phyloP scores from a whole-genome alignment of 2,797 vertebrate genomes.

The Lacerta viridis region DNA sequence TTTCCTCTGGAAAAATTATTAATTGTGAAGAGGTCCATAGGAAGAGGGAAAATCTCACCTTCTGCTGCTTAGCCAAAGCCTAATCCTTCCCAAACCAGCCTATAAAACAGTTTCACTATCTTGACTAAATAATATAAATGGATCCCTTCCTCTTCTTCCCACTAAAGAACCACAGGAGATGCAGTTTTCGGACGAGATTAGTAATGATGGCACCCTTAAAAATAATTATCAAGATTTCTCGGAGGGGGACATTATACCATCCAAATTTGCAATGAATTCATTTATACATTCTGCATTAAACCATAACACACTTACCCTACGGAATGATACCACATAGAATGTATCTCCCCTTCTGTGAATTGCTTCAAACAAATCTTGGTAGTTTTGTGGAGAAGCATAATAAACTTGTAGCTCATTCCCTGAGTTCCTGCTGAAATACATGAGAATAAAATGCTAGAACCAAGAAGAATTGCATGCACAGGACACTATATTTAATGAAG shows the following conservation, averaged over 20 bases:
- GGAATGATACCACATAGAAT: conserved; percentile 97
- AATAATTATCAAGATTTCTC: not conserved
- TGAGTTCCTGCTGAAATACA: conserved; percentile 80
- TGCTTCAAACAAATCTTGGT: conserved; percentile 93
- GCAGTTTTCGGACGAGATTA: not conserved
- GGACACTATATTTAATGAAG: conserved; percentile 35
- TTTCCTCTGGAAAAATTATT: not conserved
- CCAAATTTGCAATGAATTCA: not conserved
- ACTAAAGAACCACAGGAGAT: not conserved
- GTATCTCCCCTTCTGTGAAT: conserved; percentile 92
- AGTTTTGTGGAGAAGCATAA: conserved; percentile 90
- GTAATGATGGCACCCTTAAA: not conserved
- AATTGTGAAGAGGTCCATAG: not conserved
- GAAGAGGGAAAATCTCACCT: not conserved
- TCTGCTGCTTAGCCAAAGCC: not conserved
- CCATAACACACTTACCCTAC: conserved; percentile 86
- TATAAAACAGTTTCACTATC: not conserved
- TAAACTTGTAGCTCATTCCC: conserved; percentile 94
- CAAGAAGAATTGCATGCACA: not conserved
- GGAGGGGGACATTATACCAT: not conserved
- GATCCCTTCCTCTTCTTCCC: not conserved
- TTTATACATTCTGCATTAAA: not conserved
- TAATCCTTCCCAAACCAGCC: no score
- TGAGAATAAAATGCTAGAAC: conserved; percentile 29
- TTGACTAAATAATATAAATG: not conserved